Percentiles rank a stretch among this genome's conserved stretches.
Evolutionary conservation across 2,113 vertebrate species (phyloP).

Genomic region (Cettia cetti): DNA sequence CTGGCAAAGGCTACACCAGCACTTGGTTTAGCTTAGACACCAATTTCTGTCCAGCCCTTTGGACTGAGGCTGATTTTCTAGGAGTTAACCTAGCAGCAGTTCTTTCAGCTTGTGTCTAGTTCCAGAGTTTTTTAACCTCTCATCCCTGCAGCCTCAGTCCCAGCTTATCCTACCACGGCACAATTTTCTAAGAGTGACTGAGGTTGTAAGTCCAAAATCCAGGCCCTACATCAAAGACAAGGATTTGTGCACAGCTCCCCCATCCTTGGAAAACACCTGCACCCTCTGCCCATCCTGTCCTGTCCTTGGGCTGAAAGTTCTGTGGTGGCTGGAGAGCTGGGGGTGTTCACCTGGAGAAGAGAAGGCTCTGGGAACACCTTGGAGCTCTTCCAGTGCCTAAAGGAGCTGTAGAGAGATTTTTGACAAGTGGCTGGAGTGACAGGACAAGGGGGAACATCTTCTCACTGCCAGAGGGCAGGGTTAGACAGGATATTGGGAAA

Average conservation of each 20-base stretch:
- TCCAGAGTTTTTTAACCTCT: neutral
- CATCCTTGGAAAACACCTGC: neutral
- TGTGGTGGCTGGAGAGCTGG: neutral
- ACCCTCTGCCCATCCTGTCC: neutral
- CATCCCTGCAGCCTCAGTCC: neutral
- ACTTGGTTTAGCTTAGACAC: neutral
- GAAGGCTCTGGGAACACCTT: neutral
- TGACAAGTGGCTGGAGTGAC: neutral
- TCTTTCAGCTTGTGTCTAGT: neutral
- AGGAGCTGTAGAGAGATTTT: neutral
- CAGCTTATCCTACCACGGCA: fast-evolving
- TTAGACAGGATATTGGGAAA: neutral
- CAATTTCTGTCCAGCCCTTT: neutral
- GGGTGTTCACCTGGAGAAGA: neutral
- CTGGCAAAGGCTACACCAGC: neutral
- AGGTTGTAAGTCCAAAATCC: neutral
- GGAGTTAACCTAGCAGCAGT: neutral
- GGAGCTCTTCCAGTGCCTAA: neutral
- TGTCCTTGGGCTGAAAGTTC: neutral
- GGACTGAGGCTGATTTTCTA: neutral
- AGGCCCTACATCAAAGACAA: neutral
- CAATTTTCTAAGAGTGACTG: neutral
- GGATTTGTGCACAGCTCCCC: neutral
- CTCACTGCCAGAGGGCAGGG: neutral
- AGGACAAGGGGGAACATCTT: neutral